A percentile compares a stretch with the other conserved stretches of the same genome.
These are phyloP conservation scores for Synergus itoensis DNA, from an alignment of 2,888 invertebrate genomes.

Conservation along the genomic window DNA sequence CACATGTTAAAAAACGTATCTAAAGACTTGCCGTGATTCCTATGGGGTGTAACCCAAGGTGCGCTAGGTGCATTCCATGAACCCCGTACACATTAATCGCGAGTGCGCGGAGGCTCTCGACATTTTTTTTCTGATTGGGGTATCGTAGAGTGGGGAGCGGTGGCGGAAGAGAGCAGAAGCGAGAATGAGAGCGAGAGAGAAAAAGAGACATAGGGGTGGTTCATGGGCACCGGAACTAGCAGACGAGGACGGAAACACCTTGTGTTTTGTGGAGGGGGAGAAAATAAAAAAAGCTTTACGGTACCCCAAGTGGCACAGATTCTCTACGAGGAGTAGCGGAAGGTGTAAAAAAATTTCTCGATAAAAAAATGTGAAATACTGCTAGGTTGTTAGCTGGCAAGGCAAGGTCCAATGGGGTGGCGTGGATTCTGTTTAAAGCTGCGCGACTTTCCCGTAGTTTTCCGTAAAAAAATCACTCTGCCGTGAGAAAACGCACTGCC, in stretches of 20 bases:
- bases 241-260: constrained; percentile 56
- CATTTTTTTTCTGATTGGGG: constrained; percentile 46
- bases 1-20: constrained; percentile 53
- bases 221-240: constrained; percentile 43
- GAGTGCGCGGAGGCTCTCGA: constrained; percentile 50
- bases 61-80: constrained; percentile 59
- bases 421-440: constrained; percentile 38
- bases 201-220: constrained; percentile 48
- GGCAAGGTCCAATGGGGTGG: constrained; percentile 51
- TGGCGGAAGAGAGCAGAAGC: constrained; percentile 22
- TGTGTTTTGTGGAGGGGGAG: constrained; percentile 52
- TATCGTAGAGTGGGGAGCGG: constrained; percentile 27
- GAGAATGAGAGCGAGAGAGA: constrained; percentile 21
- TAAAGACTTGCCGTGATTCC: constrained; percentile 50
- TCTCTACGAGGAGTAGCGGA: constrained; percentile 64
- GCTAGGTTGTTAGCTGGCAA: constrained; percentile 64
- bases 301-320: constrained; percentile 76
- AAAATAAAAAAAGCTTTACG: constrained; percentile 71
- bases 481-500: constrained; percentile 61
- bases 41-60: constrained; percentile 53
- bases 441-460: constrained; percentile 58
- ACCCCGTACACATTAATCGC: constrained; percentile 49
- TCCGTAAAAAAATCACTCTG: constrained; percentile 53
- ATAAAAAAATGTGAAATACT: constrained; percentile 72
- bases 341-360: constrained; percentile 61